Evolutionary conservation across 2,888 invertebrate species (phyloP), one percentile per base, ranked within the genome.

Genomic region (Archips xylosteana): DNA sequence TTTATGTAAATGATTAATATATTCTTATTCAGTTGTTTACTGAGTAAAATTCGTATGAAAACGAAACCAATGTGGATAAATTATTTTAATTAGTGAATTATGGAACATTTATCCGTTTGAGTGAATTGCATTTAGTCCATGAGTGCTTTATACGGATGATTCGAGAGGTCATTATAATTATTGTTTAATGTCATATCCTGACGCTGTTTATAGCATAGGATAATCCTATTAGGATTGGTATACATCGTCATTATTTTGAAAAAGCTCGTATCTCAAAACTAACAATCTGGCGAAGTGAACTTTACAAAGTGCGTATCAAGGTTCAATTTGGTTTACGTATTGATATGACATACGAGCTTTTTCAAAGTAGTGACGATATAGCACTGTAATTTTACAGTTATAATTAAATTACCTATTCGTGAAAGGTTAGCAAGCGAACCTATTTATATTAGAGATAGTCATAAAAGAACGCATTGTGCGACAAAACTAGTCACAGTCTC

Each of bases 151-250:
- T 32, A 12, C 32, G 63, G 12, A 23, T 32, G 49, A 49, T 59
- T 71, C 8, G 23, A 5, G n/a, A 54, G 67, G 67, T 62, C 71
- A 62, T 47, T 57, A 72, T 57, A 54, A 36, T 57, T 2, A 60
- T 60, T 59, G 12, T 12, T 32, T 63, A 32, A 6, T n/a, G 34
- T 34, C 45, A 63, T 63, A 45, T 63, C 62, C 62, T 45, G 6
- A 32, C 23, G 23, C 23, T 15, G 45, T 45, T 45, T 42, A 42
- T 23, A 9, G 42, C 15, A 4, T 63, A 54, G 23, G 10, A 23
- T 23, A 23, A 23, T 23, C 23, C 23, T 23, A 23, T 23, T 23
- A 23, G 23, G 23, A 23, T 23, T 23, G 23, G 23, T 23, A 23
- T 23, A 23, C 23, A 23, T 23, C 23, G 23, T 23, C 23, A 23